Evolutionary conservation across 2,888 invertebrate species (phyloP), one percentile per base, ranked within the genome.

Genomic region (Hirtodrosophila trivittata): DNA sequence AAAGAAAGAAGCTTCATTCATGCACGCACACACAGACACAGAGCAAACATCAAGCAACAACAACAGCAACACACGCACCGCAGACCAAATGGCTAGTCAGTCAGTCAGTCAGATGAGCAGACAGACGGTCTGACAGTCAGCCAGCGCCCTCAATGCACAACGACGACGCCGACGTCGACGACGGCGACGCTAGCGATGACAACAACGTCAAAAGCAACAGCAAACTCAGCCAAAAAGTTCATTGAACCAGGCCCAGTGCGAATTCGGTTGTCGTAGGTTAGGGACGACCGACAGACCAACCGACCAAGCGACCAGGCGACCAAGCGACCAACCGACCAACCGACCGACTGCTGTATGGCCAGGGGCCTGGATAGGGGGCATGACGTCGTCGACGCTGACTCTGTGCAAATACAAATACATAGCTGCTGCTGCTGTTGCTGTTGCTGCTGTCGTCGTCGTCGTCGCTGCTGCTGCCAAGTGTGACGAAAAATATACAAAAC

Each of bases 1-100:
- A 86, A 83, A 83, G 82, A 83, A 83, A 83, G 87, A 83, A 83
- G 87, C 87, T 86, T 86, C 87, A 83, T 83, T 83, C 87, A 83
- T 83, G 69, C 85, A 81, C 85, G 69, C 86, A 67, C 57, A 77
- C 71, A 83, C 64, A 77, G 67, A 66, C 69, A 58, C 43, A 65
- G 54, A 41, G 63, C 43, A 75, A 60, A 68, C 70, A 65, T 56
- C 43, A 37, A 41, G 49, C 49, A 42, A 46, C 32, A 62, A 14
- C 41, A 66, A 50, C 68, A 74, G 16, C 66, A 57, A 78, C 67
- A 85, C 69, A 85, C 80, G 80, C 80, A 80, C 81, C 77, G 49
- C 74, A 62, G 67, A 65, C 65, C 63, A 80, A 70, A 75, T 76
- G 58, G 70, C 66, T 58, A 59, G 55, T 58, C 75, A 57, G 51